Conservation (phyloP, 2,888 invertebrate genomes). For the Ariolimax columbianus region DNA sequence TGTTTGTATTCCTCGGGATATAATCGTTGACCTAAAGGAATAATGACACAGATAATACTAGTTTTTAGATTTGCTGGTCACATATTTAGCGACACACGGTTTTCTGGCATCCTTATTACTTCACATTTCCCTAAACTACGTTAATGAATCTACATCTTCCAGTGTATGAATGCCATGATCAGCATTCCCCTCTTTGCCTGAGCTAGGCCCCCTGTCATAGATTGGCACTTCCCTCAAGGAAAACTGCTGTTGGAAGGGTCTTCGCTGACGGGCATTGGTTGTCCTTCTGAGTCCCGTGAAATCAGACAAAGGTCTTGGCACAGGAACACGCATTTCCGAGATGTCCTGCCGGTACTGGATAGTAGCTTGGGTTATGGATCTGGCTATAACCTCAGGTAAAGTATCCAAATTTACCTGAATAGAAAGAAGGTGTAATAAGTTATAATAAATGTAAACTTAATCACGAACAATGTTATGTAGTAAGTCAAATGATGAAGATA, state of each 20-base stretch:
- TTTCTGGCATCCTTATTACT: neutral
- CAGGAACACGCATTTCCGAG: conserved; percentile 32
- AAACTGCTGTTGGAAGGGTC: conserved; percentile 54
- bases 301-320: conserved; percentile 51
- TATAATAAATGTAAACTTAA: neutral
- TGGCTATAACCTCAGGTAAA: conserved; percentile 65
- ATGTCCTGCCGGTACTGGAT: conserved; percentile 48
- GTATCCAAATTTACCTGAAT: conserved; percentile 65
- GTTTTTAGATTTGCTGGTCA: neutral
- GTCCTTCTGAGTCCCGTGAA: conserved; percentile 52
- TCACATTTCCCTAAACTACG: neutral
- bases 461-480: neutral
- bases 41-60: neutral
- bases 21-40: neutral
- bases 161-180: neutral
- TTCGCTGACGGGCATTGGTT: conserved; percentile 51
- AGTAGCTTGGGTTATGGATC: conserved; percentile 43
- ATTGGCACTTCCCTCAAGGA: conserved; percentile 51
- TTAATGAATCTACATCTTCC: neutral
- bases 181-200: conserved; percentile 8
- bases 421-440: neutral
- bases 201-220: conserved; percentile 22
- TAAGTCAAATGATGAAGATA: too few relatives aligned
- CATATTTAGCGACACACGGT: too few relatives aligned
- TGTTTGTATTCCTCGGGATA: too few relatives aligned